Percentiles rank a stretch among this genome's conserved stretches.
These are phyloP conservation scores for Lasioglossum vierecki DNA, from an alignment of 2,888 invertebrate species.

Conservation along the genomic window DNA sequence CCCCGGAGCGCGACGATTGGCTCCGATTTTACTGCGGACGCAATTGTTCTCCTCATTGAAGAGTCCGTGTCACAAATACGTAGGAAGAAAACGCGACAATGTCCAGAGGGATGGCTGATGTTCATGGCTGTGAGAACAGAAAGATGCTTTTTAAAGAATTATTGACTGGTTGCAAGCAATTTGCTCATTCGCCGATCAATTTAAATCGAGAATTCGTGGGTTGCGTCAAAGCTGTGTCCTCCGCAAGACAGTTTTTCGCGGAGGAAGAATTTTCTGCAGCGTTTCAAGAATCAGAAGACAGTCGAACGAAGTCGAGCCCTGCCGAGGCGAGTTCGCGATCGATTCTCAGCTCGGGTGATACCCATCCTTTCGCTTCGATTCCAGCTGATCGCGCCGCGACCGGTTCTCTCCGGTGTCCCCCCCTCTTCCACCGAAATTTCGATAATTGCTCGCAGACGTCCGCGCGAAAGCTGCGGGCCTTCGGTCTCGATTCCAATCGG, in stretches of 20 bases:
- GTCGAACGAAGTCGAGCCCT: not conserved
- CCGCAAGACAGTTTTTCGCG: conserved; percentile 15
- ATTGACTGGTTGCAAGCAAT: not conserved
- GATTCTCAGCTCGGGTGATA: conserved; percentile 14
- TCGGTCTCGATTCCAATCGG: conserved; percentile 18
- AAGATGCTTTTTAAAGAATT: too few relatives aligned
- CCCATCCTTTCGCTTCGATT: conserved; percentile 10
- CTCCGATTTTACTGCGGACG: not conserved
- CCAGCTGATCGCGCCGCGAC: conserved; percentile 11
- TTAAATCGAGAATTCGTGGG: not conserved
- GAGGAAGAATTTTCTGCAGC: conserved; percentile 67
- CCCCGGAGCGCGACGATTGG: not conserved
- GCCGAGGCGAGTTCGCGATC: conserved; percentile 22
- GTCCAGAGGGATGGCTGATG: not conserved
- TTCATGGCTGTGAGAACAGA: not conserved
- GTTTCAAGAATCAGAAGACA: conserved; percentile 40
- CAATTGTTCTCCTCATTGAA: not conserved
- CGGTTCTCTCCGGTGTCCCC: not conserved
- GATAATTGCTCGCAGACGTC: conserved; percentile 35
- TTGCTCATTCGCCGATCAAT: not conserved
- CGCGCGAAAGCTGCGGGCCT: conserved; percentile 28
- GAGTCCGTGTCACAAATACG: not conserved
- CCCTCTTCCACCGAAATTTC: conserved; percentile 22
- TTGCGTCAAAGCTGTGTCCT: not conserved
- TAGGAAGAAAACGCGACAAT: not conserved